These are phyloP conservation scores for Epizoanthus scotinus DNA, from an alignment of 92 coral and sea anemone species.

Conservation along the genomic window DNA sequence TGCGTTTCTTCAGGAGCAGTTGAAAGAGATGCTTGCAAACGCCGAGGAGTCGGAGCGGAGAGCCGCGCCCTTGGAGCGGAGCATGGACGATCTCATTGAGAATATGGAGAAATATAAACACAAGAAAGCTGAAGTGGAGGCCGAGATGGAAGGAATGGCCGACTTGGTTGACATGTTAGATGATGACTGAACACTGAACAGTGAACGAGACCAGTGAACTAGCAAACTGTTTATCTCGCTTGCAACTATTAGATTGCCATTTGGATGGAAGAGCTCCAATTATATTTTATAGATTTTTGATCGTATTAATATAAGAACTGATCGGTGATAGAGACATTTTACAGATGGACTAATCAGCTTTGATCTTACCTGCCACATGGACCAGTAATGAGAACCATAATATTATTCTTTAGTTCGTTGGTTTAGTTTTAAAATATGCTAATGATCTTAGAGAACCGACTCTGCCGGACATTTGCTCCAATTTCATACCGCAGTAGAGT, in stretches of 20 bases:
- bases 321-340: slow-evolving; percentile 1
- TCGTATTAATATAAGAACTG: background rate
- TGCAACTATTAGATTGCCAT: background rate
- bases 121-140: slow-evolving; percentile 46
- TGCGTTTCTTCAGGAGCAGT: slow-evolving; percentile 62
- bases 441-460: background rate
- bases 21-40: slow-evolving; percentile 62
- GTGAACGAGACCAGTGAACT: background rate
- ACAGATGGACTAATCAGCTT: slow-evolving; percentile 1
- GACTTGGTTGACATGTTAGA: slow-evolving; percentile 34
- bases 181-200: background rate
- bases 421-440: slow-evolving; percentile 2
- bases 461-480: background rate
- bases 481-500: background rate
- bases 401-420: no score
- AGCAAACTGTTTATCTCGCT: background rate
- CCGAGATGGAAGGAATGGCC: slow-evolving; percentile 82
- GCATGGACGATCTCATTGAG: slow-evolving; percentile 53
- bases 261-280: background rate
- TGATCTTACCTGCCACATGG: no score
- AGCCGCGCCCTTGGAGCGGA: slow-evolving; percentile 66
- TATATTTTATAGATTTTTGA: slow-evolving; percentile 7
- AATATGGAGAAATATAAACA: slow-evolving; percentile 51
- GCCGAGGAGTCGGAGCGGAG: slow-evolving; percentile 80
- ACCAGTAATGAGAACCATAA: no score